Evolutionary conservation across 2,888 invertebrate species (phyloP), one percentile per base, ranked within the genome.

Genomic region (Therioaphis trifolii): DNA sequence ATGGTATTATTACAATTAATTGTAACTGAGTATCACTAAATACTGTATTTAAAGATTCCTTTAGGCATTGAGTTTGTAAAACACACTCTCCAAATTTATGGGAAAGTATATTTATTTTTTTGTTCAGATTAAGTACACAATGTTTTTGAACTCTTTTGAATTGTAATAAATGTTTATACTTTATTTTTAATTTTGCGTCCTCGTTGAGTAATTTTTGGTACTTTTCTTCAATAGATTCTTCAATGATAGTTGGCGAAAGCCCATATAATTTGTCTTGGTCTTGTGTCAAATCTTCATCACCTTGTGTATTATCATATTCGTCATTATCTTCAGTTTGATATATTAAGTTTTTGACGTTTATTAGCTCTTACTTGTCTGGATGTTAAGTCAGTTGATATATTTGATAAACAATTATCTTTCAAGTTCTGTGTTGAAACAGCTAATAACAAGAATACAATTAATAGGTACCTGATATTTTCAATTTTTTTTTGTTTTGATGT

Each of bases 301-400:
- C 35, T 63, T 35, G 15, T 63, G 63, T 18, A 7, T 14, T 27
- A 61, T 63, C 18, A 29, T 63, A n/a, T n/a, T n/a, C n/a, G n/a
- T n/a, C 7, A 63, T 40, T 40, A 7, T 35, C 40, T 66, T 66
- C 11, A 68, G 40, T 21, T 68, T 35, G 40, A 2, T 2, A 9
- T 63, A 63, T 9, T 63, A 63, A 63, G 3, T 3, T 63, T 63
- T 63, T 29, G 7, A 21, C 15, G 63, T 29, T 29, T 35, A n/a
- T 63, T 63, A 2, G 63, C 63, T 9, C 63, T 7, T 63, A 63
- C 35, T 63, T 63, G 63, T 63, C 63, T 29, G 11, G 43, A 43
- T 43, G 63, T 2, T 40, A 68, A n/a, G 14, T 35, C 5, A 68
- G 68, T 68, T 40, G 14, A 40, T 4, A 21, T 12, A 68, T 35